Evolutionary conservation across 2,113 vertebrate species (phyloP), one percentile per base, ranked within the genome.

Genomic region (Megalops atlanticus): DNA sequence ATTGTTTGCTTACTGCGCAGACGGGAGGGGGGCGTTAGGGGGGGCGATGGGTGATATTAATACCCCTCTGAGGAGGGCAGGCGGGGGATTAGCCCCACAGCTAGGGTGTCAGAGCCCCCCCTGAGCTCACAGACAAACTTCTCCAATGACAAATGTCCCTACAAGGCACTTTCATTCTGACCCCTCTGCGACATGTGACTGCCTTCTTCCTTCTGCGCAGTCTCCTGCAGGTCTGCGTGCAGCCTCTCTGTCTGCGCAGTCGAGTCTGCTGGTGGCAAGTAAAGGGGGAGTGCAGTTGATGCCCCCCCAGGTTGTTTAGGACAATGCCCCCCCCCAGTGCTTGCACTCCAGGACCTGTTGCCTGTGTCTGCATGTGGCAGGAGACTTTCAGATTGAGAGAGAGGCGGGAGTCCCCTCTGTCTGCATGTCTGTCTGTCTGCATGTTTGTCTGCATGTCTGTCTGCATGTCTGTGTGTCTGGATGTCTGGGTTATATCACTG

Each of bases 91-190:
- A 41, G 71, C 38, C 71, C n/a, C 39, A 2, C 35, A 39, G 38
- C 18, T 38, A 73, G 71, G 12, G 39, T 74, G 39, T 74, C 41
- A 4, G 39, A 74, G 40, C 39, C n/a, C 39, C 73, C 24, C 24
- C 64, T 8, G 11, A 45, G 40, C 73, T 27, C n/a, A n/a, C 21
- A 43, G 73, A 43, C 73, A n/a, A n/a, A n/a, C n/a, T n/a, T n/a
- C n/a, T n/a, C n/a, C n/a, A n/a, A n/a, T n/a, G n/a, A n/a, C n/a
- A 74, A 43, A 74, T 74, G 39, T 43, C 73, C 73, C 73, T 74
- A 74, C 38, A 74, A 74, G 73, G 73, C 73, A 45, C 21, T 74
- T 74, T 16, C 12, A 24, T 41, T 16, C 27, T 2, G 15, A 21
- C 24, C n/a, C 38, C 38, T 43, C 39, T 31, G 73, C 45, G 73